These are phyloP conservation scores for Busseola fusca DNA, from an alignment of 2,888 invertebrate genomes.

Conservation along the genomic window DNA sequence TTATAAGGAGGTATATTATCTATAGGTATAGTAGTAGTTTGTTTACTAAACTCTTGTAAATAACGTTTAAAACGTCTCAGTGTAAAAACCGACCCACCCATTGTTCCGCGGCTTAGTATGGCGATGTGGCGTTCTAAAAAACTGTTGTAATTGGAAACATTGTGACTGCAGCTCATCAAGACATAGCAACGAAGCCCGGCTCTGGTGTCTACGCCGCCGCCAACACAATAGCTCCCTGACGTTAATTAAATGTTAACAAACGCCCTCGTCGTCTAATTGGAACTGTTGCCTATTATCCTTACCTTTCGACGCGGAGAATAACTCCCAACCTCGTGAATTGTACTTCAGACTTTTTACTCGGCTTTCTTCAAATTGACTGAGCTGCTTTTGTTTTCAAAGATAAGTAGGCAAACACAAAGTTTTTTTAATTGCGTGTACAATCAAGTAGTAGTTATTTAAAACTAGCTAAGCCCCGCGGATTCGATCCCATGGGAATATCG, in stretches of 20 bases:
- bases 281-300: constrained; percentile 89
- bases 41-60: constrained; percentile 8
- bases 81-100: constrained; percentile 51
- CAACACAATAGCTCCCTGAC: constrained; percentile 86
- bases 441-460: constrained; percentile 1
- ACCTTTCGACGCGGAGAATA: constrained; percentile 84
- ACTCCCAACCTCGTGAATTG: constrained; percentile 81
- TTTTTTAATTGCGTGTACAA: constrained; percentile 50
- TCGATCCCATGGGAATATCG: too few species aligned
- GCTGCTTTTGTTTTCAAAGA: constrained; percentile 69
- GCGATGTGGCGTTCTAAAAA: constrained; percentile 61
- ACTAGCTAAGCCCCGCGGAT: too few species aligned
- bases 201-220: constrained; percentile 77
- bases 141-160: constrained; percentile 77
- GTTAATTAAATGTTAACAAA: constrained; percentile 90
- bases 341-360: constrained; percentile 81
- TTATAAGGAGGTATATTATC: too few species aligned
- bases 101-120: constrained; percentile 39
- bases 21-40: neutral
- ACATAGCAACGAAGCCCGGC: constrained; percentile 70
- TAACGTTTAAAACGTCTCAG: constrained; percentile 20
- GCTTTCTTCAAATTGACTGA: constrained; percentile 76
- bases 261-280: constrained; percentile 89
- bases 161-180: constrained; percentile 77
- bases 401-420: constrained; percentile 51